Evolutionary conservation across 2,797 vertebrate species (phyloP), one percentile per base, ranked within the genome.

Genomic region (Fistularia commersonii): DNA sequence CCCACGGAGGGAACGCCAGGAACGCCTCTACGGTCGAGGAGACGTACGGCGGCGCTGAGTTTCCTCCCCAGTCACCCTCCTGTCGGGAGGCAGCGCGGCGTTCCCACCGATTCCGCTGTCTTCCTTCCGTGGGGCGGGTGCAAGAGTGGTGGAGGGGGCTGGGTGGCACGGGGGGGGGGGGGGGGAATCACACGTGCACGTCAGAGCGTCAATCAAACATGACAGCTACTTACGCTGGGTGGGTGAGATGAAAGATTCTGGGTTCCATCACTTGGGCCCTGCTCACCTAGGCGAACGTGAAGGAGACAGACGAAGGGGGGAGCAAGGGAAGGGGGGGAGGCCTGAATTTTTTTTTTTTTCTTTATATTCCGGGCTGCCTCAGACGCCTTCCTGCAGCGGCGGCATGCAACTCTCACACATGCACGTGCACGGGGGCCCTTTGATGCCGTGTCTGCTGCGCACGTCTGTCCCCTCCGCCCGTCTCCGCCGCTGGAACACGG

Each of bases 151-250:
- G n/a, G n/a, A n/a, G n/a, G n/a, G n/a, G n/a, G n/a, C n/a, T n/a
- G n/a, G n/a, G n/a, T n/a, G n/a, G n/a, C n/a, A n/a, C n/a, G n/a
- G n/a, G n/a, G n/a, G n/a, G n/a, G n/a, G n/a, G n/a, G n/a, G n/a
- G n/a, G 45, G 62, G 53, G 68, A 61, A 73, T 83, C 76, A 62
- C 75, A 56, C 74, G 80, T 79, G 69, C 62, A 60, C 72, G 85
- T 89, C 85, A 86, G 77, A 61, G 35, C 76, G 79, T 89, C 88
- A 87, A 86, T 90, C 88, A 90, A 90, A 89, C 88, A 89, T 87
- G 90, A 86, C 89, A 88, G 84, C 84, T 88, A 87, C 89, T 87
- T 90, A 89, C 81, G 79, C 86, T 83, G 71, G 53, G 75, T 81
- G 80, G 79, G 67, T 57, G 62, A 89, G 86, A 89, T 90, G 79